Evolutionary conservation across 2,113 vertebrate species (phyloP), one percentile per base, ranked within the genome.

Genomic region (Psephotus haematonotus): DNA sequence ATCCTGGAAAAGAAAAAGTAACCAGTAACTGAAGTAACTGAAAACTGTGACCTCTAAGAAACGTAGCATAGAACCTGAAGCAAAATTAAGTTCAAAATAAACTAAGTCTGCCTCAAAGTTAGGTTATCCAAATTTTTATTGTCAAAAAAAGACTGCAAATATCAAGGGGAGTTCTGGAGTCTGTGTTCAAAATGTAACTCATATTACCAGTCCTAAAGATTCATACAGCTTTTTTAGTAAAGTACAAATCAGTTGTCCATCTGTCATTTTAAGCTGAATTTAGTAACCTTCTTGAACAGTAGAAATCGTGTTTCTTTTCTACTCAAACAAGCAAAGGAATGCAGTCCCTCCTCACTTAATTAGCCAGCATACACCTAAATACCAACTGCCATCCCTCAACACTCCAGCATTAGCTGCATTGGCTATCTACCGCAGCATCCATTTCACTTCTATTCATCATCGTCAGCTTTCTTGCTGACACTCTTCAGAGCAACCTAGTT

Each of bases 381-480:
- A 95, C 74, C 44, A 91, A 44, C 16, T 43, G 76, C 68, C 87
- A 93, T 62, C 81, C 72, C 69, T 67, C 74, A 80, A n/a, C 71
- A 53, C 14, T 71, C 17, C 64, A 24, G 64, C 13, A 1, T 68
- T 43, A 57, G 78, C 55, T 55, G 41, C 8, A 55, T 47, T 18
- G 64, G 86, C 83, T 82, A 83, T 81, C 85, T 59, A 35, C 47
- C 1, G 3, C 75, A 85, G 67, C 93, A 82, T 43, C 93, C 78
- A 60, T 33, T 89, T 89, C 95, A 62, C 69, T 12, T 50, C 93
- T 86, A 93, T 96, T 90, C 72, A 96, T 93, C 90, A 88, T 33
- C 85, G 24, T 67, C 97, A 94, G 93, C 94, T 80, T 95, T 92
- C 92, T 88, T 88, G 93, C 93, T 96, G 94, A 97, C 96, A 96